Percentiles rank a stretch among this genome's conserved stretches.
These are phyloP conservation scores for Scaptomyza flava DNA, from an alignment of 2,888 invertebrate species.

Conservation along the genomic window DNA sequence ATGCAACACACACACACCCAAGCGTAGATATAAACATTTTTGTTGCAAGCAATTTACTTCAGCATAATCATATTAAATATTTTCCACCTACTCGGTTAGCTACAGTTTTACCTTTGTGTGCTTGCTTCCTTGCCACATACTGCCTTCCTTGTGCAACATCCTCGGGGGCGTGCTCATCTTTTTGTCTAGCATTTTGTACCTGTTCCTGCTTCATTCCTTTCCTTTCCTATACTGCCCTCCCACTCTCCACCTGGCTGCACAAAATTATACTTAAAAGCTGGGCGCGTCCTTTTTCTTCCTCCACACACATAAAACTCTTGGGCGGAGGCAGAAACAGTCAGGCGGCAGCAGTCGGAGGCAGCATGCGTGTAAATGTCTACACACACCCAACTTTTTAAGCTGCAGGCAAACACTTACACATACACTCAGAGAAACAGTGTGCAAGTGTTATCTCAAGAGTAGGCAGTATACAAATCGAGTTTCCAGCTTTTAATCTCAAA, in stretches of 20 bases:
- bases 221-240: background rate
- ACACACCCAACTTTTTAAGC: conserved; percentile 69
- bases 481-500: too few species aligned
- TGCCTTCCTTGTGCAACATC: conserved; percentile 39
- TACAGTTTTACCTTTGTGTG: conserved; percentile 11
- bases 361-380: conserved; percentile 66
- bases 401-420: conserved; percentile 61
- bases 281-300: conserved; percentile 56
- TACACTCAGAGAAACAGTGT: background rate
- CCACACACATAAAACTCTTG: conserved; percentile 3
- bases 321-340: conserved; percentile 22
- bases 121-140: conserved; percentile 4
- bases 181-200: conserved; percentile 75
- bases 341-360: conserved; percentile 25
- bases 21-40: conserved; percentile 38
- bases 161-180: conserved; percentile 71
- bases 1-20: conserved; percentile 56
- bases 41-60: conserved; percentile 80
- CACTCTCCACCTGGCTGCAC: conserved; percentile 28
- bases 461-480: too few species aligned
- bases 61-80: conserved; percentile 79
- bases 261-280: conserved; percentile 76
- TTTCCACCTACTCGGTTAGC: conserved; percentile 73
- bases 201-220: conserved; percentile 25
- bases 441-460: too few species aligned